These are phyloP conservation scores for Emydura subglobosa DNA, from an alignment of 2,113 vertebrate genomes.

Conservation along the genomic window DNA sequence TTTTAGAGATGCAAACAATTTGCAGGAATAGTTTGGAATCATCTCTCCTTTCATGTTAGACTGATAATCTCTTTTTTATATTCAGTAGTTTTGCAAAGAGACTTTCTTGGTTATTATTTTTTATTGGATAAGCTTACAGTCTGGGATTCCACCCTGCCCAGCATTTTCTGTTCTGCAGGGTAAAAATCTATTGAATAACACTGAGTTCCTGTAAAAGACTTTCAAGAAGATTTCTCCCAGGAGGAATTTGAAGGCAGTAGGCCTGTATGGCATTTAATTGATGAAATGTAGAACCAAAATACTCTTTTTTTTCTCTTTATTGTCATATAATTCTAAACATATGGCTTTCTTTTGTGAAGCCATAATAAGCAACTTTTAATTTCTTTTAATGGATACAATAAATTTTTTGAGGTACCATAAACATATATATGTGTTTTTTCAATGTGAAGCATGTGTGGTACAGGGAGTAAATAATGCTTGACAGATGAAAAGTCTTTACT, in stretches of 20 bases:
- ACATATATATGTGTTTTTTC: not conserved
- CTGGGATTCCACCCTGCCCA: not conserved
- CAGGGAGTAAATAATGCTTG: not conserved
- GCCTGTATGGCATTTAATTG: not conserved
- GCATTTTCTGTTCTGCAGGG: not conserved
- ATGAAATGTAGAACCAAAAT: not conserved
- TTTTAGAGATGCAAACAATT: conserved; percentile 30
- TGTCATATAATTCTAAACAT: not conserved
- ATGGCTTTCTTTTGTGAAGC: not conserved
- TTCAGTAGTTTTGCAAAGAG: conserved; percentile 30
- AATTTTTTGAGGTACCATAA: not conserved
- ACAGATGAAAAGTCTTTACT: not conserved
- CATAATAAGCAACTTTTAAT: not conserved
- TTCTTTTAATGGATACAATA: rapidly evolving
- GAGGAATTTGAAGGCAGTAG: rapidly evolving
- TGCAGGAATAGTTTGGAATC: conserved; percentile 28
- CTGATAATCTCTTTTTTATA: not conserved
- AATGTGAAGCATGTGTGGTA: not conserved
- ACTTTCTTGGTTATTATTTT: conserved; percentile 11
- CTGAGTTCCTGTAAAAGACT: not conserved
- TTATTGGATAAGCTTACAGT: not conserved
- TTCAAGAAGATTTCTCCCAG: not conserved
- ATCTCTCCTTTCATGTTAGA: not conserved
- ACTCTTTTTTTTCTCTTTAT: not conserved
- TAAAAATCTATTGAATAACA: not conserved